These are phyloP conservation scores for Cynopterus sphinx DNA, from an alignment of 2,797 vertebrate species.

Conservation along the genomic window DNA sequence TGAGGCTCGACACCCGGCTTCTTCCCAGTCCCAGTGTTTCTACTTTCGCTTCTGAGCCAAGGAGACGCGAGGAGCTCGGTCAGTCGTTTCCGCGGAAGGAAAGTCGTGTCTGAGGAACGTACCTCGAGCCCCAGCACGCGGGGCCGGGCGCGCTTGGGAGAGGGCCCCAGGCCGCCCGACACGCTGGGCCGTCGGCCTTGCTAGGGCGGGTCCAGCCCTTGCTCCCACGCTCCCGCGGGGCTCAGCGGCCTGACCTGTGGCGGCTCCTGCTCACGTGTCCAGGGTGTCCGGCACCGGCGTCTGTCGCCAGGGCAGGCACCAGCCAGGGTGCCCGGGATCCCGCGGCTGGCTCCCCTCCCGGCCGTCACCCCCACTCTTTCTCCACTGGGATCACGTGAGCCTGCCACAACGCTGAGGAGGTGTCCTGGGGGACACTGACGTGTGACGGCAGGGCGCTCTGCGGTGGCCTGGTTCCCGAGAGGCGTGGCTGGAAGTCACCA, in stretches of 20 bases:
- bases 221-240: accelerated
- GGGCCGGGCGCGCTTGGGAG: no score
- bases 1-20: not conserved
- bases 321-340: not conserved
- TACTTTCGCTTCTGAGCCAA: not conserved
- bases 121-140: not conserved
- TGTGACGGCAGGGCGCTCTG: constrained; percentile 28
- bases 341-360: not conserved
- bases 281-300: accelerated
- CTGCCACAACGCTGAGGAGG: not conserved
- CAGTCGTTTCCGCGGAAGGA: constrained; percentile 68
- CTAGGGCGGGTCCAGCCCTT: not conserved
- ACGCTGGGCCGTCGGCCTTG: accelerated
- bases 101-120: constrained; percentile 60
- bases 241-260: not conserved
- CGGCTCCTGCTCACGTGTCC: accelerated
- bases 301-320: not conserved
- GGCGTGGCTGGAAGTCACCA: constrained; percentile 36
- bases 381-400: constrained; percentile 5
- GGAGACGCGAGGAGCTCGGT: not conserved
- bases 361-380: not conserved
- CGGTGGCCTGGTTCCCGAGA: constrained; percentile 46
- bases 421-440: not conserved
- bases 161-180: not conserved
- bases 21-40: not conserved